A percentile compares a stretch with the other conserved stretches of the same genome.
These are phyloP conservation scores for Doryteuthis pealeii DNA, from an alignment of 1,140 invertebrate species.

Conservation along the genomic window DNA sequence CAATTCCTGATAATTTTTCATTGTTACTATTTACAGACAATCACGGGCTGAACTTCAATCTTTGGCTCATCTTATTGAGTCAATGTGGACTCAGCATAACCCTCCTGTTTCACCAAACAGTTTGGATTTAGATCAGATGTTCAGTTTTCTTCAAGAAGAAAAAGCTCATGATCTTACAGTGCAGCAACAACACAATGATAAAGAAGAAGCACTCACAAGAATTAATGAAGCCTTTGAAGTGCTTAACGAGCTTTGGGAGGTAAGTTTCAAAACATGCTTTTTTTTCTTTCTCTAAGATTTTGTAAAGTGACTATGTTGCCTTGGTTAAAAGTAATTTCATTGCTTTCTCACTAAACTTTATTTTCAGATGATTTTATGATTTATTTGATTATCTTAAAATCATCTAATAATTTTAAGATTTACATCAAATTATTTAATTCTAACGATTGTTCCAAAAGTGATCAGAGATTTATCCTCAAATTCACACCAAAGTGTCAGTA, in stretches of 20 bases:
- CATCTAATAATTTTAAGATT: too few species aligned
- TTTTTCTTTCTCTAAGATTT: too few species aligned
- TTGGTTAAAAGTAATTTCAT: too few species aligned
- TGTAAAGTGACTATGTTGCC: too few species aligned
- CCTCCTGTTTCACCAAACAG: conserved; percentile 67
- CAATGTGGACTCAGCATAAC: conserved; percentile 68
- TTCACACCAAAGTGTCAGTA: too few species aligned
- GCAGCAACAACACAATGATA: conserved; percentile 20
- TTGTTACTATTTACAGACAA: conserved; percentile 60
- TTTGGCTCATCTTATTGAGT: conserved; percentile 75
- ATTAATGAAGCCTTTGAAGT: conserved; percentile 38
- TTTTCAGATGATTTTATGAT: too few species aligned
- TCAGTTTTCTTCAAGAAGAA: conserved; percentile 83
- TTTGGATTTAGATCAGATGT: conserved; percentile 89
- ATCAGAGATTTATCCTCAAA: too few species aligned
- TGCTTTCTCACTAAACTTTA: too few species aligned
- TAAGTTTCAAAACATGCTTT: conserved; percentile 18
- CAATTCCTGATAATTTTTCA: background rate
- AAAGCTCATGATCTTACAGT: conserved; percentile 23
- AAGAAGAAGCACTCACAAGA: conserved; percentile 23
- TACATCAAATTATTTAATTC: too few species aligned
- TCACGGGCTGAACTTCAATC: conserved; percentile 76
- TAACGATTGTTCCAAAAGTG: too few species aligned
- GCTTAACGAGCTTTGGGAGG: conserved; percentile 41
- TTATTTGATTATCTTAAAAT: too few species aligned